Base-by-base conservation (phyloP, 2,888 invertebrate genomes). In the Aplocera efformata region DNA sequence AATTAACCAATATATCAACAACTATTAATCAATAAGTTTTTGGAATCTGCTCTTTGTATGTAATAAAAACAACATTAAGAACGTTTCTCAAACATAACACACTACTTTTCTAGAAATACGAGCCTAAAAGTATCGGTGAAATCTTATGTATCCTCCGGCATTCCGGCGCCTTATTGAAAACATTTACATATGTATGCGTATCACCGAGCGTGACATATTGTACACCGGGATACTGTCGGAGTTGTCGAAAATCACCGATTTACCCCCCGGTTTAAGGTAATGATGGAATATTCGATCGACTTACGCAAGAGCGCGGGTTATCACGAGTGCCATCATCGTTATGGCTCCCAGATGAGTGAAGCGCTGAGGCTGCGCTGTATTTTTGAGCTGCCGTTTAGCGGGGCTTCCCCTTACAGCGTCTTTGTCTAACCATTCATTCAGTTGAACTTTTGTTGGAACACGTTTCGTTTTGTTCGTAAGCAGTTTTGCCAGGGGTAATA, bases 111-210 rank as follows among this genome's bases (percentile, higher is more conserved):
- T 9, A 21, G n/a, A 27, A 26, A 21, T 27, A 32, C 7, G 17
- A 45, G 23, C 20, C 28, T 32, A 48, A 39, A 42, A 43, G 43
- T 46, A 38, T 47, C 42, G 36, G 50, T 47, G 49, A 48, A 49
- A 67, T 69, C 71, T 66, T 67, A 58, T 67, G 62, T 67, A 64
- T 62, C 63, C 65, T 58, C 39, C 54, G 60, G 53, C 62, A 25
- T 32, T 39, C 21, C 39, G 21, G 35, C 26, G 37, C 68, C 72
- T 79, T 81, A 82, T 81, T 81, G 81, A 78, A 79, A 81, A 78
- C 72, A 81, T 81, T 79, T 80, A 77, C 82, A 82, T 82, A 79
- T 76, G 71, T 73, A 78, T 78, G 77, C 69, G 63, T 69, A 71
- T 67, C 65, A 50, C 39, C 33, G 44, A 49, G 58, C 56, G 50